Evolutionary conservation across 1,140 invertebrate species (phyloP).

Genomic region (Zaprionus ornatus): DNA sequence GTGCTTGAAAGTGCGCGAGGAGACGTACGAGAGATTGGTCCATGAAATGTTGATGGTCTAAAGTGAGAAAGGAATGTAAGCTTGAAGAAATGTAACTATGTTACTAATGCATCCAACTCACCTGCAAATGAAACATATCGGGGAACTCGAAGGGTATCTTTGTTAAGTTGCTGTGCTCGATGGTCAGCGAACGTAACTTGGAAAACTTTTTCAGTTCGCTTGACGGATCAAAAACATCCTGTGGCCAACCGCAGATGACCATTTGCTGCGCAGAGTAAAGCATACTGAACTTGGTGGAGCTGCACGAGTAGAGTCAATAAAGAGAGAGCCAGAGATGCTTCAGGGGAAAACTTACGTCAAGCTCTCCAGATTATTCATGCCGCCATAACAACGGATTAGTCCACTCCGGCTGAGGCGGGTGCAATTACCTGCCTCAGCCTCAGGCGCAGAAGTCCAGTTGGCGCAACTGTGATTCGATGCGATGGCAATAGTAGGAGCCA

Average conservation of each 20-base stretch:
- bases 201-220: constrained; percentile 72
- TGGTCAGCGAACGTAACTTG: constrained; percentile 72
- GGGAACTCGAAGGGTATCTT: constrained; percentile 81
- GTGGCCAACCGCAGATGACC: constrained; percentile 78
- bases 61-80: constrained; percentile 5
- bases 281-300: constrained; percentile 43
- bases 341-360: constrained; percentile 42
- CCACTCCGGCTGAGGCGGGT: constrained; percentile 51
- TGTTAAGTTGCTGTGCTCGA: constrained; percentile 81
- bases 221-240: constrained; percentile 66
- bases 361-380: constrained; percentile 71
- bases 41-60: constrained; percentile 84
- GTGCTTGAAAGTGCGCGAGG: constrained; percentile 78
- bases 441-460: constrained; percentile 68
- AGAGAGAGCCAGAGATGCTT: not conserved
- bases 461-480: constrained; percentile 38
- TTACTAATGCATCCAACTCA: constrained; percentile 12
- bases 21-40: constrained; percentile 83
- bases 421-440: constrained; percentile 69
- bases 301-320: not conserved
- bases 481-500: not conserved
- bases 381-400: constrained; percentile 70
- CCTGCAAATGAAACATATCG: constrained; percentile 79
- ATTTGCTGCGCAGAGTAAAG: constrained; percentile 37
- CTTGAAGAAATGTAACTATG: not conserved